phyloP scores from a whole-genome alignment of 2,797 vertebrate species.

The Gorsachius magnificus region DNA sequence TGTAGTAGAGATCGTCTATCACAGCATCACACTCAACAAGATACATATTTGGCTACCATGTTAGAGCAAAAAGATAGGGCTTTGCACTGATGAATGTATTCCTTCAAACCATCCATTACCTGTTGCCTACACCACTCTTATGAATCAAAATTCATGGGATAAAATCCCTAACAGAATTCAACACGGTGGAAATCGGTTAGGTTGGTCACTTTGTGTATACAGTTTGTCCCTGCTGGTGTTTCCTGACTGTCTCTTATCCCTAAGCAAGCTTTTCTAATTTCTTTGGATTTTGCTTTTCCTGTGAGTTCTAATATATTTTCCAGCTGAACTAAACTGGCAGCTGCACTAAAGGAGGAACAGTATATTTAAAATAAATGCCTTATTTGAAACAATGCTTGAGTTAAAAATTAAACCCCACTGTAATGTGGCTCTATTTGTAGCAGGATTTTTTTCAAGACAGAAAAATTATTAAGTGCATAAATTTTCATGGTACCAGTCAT shows the following conservation, averaged over 20 bases:
- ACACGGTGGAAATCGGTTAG: neutral
- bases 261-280: neutral
- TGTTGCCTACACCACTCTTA: neutral
- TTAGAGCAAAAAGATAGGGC: neutral
- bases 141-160: neutral
- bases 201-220: neutral
- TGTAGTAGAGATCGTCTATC: neutral
- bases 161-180: neutral
- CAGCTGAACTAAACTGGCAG: neutral
- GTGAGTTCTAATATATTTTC: neutral
- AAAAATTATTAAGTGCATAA: neutral
- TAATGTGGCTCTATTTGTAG: neutral
- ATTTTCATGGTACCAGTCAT: neutral
- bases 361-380: neutral
- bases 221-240: neutral
- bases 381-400: neutral
- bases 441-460: neutral
- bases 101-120: neutral
- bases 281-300: neutral
- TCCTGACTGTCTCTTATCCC: neutral
- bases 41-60: neutral
- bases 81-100: neutral
- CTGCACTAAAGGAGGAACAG: neutral
- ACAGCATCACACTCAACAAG: neutral
- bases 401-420: neutral